A percentile compares a stretch with the other conserved stretches of the same genome.
Evolutionary conservation across 2,113 vertebrate species (phyloP).

Genomic region (Crotalus horridus): DNA sequence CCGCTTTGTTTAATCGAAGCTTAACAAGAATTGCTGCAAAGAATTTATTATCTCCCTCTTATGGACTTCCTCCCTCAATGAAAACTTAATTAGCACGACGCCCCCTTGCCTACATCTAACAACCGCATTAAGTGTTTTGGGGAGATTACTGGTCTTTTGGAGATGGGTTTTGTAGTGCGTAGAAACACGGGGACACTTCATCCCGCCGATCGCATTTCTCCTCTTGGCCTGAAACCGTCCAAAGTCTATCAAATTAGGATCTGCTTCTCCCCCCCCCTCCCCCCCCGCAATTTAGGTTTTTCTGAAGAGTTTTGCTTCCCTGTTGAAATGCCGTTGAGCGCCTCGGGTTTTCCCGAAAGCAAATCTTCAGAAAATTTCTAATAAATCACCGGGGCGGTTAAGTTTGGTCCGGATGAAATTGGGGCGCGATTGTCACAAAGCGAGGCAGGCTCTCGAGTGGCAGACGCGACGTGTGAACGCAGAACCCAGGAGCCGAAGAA

Average conservation of each 20-base stretch:
- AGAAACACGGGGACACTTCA: neutral
- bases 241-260: neutral
- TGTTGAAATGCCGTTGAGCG: neutral
- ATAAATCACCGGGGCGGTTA: neutral
- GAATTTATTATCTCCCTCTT: neutral
- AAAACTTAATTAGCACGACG: neutral
- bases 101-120: neutral
- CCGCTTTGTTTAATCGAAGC: neutral
- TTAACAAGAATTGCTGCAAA: neutral
- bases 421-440: neutral
- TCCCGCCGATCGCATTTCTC: neutral
- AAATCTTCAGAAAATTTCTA: neutral
- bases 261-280: fast-evolving
- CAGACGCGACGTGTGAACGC: neutral
- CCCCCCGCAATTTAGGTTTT: neutral
- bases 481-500: neutral
- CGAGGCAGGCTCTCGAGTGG: neutral
- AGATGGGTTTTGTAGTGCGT: neutral
- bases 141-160: neutral
- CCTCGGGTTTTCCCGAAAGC: neutral
- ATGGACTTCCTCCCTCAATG: neutral
- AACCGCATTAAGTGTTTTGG: neutral
- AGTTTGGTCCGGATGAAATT: neutral
- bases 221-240: neutral
- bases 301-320: neutral